A percentile compares a stretch with the other conserved stretches of the same genome.
Conservation (phyloP, 2,888 invertebrate species). For the Callimorpha dominula region DNA sequence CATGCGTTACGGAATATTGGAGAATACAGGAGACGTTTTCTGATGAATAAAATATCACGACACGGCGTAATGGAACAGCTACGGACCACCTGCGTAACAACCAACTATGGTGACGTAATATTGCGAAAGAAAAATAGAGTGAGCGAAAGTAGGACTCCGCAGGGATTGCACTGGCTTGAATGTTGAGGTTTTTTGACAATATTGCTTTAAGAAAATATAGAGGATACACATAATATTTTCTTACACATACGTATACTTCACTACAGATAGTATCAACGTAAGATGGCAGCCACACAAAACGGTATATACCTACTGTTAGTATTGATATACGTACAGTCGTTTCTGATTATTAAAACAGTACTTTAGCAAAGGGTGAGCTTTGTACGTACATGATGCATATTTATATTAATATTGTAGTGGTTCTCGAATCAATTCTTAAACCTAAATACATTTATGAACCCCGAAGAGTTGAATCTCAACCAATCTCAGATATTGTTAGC, state of each 20-base stretch:
- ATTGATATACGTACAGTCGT: not conserved
- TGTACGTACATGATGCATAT: not conserved
- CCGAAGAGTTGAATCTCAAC: not conserved
- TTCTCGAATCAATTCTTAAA: too few relatives aligned
- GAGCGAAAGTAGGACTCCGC: not conserved
- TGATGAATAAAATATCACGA: constrained; percentile 25
- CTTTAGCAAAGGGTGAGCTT: not conserved
- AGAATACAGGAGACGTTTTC: not conserved
- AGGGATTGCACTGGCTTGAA: constrained; percentile 10
- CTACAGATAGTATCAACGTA: too few relatives aligned
- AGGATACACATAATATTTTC: not conserved
- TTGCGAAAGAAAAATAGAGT: constrained; percentile 12
- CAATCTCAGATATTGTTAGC: not conserved
- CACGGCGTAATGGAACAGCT: not conserved
- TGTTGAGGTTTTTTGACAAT: constrained; percentile 6
- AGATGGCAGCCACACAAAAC: not conserved
- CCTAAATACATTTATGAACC: too few relatives aligned
- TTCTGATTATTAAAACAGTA: not conserved
- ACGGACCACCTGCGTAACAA: constrained; percentile 8
- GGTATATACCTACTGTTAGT: not conserved
- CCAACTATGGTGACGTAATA: constrained; percentile 9
- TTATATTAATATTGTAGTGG: not conserved
- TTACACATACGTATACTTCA: not conserved
- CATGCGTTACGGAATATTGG: constrained; percentile 15
- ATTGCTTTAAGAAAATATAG: not conserved